These are phyloP conservation scores for Drosophila monieri DNA, from an alignment of 2,888 invertebrate species.

Conservation along the genomic window DNA sequence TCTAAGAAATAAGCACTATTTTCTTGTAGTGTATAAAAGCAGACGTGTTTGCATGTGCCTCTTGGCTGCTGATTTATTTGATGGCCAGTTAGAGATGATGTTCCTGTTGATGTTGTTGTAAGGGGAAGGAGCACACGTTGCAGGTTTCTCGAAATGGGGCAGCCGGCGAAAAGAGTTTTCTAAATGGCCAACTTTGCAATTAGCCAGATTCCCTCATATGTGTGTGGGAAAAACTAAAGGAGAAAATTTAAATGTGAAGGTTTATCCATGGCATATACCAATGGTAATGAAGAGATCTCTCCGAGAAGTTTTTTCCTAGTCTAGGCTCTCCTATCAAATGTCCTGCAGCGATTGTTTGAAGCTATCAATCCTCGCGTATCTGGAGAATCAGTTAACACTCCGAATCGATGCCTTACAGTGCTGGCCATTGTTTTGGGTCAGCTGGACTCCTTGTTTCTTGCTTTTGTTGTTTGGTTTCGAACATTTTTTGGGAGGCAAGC, in stretches of 20 bases:
- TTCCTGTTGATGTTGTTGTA: slow-evolving; percentile 21
- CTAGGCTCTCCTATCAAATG: slow-evolving; percentile 12
- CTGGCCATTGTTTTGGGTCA: slow-evolving; percentile 44
- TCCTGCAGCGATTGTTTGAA: slow-evolving; percentile 25
- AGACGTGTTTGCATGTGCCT: slow-evolving; percentile 76
- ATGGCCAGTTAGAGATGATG: slow-evolving; percentile 54
- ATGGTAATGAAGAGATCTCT: slow-evolving; percentile 36
- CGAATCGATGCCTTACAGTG: slow-evolving; percentile 35
- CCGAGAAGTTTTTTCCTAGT: background rate
- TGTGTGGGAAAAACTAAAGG: slow-evolving; percentile 25
- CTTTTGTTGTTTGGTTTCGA: slow-evolving; percentile 8
- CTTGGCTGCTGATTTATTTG: slow-evolving; percentile 68
- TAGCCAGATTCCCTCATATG: slow-evolving; percentile 12
- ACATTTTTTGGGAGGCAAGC: slow-evolving; percentile 15
- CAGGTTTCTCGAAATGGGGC: slow-evolving; percentile 40
- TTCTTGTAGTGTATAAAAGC: background rate
- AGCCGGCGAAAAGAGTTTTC: slow-evolving; percentile 14
- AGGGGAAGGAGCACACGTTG: slow-evolving; percentile 33
- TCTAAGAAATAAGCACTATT: background rate
- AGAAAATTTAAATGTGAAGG: background rate
- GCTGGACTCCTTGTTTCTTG: slow-evolving; percentile 1
- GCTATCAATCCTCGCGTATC: slow-evolving; percentile 42
- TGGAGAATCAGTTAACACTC: slow-evolving; percentile 42
- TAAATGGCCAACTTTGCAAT: slow-evolving; percentile 27
- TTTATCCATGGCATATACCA: background rate